These are phyloP conservation scores for Rhopalosiphum maidis DNA, from an alignment of 1,140 invertebrate genomes.

Conservation along the genomic window DNA sequence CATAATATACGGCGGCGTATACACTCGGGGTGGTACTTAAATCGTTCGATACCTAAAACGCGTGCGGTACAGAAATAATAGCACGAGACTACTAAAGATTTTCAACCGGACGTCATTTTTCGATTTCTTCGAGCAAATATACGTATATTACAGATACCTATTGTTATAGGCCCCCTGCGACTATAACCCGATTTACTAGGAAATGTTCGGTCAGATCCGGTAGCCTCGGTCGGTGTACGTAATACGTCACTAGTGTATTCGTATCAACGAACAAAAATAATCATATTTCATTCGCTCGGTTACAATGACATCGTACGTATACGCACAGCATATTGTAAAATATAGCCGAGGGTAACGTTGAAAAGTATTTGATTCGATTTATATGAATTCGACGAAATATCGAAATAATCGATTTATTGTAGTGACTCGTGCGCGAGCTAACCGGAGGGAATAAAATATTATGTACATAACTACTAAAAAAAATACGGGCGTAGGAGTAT, in stretches of 20 bases:
- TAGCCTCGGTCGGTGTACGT: neutral
- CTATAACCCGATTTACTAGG: slow-evolving; percentile 3
- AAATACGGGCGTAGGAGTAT: neutral
- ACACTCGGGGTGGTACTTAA: neutral
- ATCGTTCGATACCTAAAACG: neutral
- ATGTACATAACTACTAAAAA: neutral
- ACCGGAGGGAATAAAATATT: neutral
- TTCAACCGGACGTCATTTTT: neutral
- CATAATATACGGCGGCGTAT: neutral
- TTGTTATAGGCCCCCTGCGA: neutral
- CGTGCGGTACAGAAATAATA: neutral
- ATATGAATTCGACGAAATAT: neutral
- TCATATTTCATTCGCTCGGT: neutral
- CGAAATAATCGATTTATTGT: neutral
- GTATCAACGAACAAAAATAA: neutral
- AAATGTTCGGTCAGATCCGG: neutral
- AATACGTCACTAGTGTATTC: neutral
- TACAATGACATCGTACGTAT: neutral
- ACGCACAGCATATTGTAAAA: neutral
- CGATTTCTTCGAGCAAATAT: slow-evolving; percentile 10
- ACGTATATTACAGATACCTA: neutral
- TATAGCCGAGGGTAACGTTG: neutral
- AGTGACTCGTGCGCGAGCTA: neutral
- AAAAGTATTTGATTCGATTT: neutral
- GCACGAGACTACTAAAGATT: neutral